Base-by-base conservation (phyloP, 2,888 invertebrate genomes). In the Frankliniella intonsa region DNA sequence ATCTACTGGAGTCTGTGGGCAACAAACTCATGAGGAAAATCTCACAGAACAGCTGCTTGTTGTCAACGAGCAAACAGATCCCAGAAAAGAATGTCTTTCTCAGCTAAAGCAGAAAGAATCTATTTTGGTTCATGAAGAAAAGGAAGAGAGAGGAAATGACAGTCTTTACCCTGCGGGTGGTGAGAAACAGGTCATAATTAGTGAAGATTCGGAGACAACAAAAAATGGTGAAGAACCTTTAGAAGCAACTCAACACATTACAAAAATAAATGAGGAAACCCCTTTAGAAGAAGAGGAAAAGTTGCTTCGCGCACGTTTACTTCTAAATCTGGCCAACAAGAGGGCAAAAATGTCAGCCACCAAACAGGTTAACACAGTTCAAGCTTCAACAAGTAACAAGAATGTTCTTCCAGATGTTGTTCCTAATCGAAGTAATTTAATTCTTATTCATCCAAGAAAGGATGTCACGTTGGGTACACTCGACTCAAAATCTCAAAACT, bases 281-380 rank as follows among this genome's bases (percentile, higher is more conserved):
- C 22, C 22, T 76, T 25, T 76, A 12, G 69, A 76, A 25, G 69
- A 76, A 76, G 69, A 76, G 25, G 69, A 76, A 25, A 76, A 76
- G 25, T 8, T 22, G 69, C 25, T 76, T 7, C 9, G 69, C 9
- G 25, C 22, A 25, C 69, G 69, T 10, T 25, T 76, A 25, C 69
- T 76, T 25, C 12, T 76, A 8, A 76, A 76, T 76, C 22, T 76
- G 69, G 69, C 69, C 2, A 76, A 19, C 7, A 62, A 62, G n/a
- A 62, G 62, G 14, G 62, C 17, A 62, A n/a, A 62, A 11, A 17
- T 14, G 11, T 11, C 62, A 19, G 11, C 62, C 14, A 3, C n/a
- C 62, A 62, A 17, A 0, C 17, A 62, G 11, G 62, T 10, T 17
- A 38, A 14, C 62, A 11, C 62, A 38, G 38, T 38, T 2, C 38